phyloP scores from a whole-genome alignment of 2,888 invertebrate species.

The Tanaodytes sp. region DNA sequence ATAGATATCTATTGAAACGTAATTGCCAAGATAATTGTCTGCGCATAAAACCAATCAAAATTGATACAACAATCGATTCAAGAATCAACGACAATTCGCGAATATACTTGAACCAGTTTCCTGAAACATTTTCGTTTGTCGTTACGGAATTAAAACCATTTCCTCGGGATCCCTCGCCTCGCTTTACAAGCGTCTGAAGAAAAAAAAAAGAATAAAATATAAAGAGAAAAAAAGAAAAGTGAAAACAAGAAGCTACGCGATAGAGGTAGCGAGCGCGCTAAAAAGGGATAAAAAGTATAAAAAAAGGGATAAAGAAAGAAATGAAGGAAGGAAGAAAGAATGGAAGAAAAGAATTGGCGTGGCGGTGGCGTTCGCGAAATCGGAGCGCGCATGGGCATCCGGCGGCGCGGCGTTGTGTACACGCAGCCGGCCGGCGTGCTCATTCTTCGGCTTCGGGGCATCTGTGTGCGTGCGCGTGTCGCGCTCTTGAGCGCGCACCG shows the following conservation, averaged over 20 bases:
- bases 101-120: constrained; percentile 14
- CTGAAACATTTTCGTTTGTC: constrained; percentile 18
- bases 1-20: too few relatives aligned
- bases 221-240: constrained; percentile 1
- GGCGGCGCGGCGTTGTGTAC: constrained; percentile 4
- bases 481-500: constrained; percentile 51
- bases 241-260: not conserved
- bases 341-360: constrained; percentile 3
- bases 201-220: not conserved
- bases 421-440: constrained; percentile 33
- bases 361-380: constrained; percentile 32
- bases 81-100: too few relatives aligned
- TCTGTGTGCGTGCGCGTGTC: constrained; percentile 46
- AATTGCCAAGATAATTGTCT: too few relatives aligned
- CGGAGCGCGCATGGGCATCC: constrained; percentile 36
- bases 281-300: too few relatives aligned
- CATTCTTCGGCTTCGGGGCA: constrained; percentile 33
- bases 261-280: too few relatives aligned
- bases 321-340: not conserved
- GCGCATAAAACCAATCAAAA: too few relatives aligned
- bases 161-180: constrained; percentile 9
- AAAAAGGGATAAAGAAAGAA: constrained; percentile 2
- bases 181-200: not conserved
- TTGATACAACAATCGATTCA: too few relatives aligned
- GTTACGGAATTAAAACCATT: constrained; percentile 39